Conservation (phyloP, 2,797 vertebrate genomes). For the Ctenosaura bakeri region DNA sequence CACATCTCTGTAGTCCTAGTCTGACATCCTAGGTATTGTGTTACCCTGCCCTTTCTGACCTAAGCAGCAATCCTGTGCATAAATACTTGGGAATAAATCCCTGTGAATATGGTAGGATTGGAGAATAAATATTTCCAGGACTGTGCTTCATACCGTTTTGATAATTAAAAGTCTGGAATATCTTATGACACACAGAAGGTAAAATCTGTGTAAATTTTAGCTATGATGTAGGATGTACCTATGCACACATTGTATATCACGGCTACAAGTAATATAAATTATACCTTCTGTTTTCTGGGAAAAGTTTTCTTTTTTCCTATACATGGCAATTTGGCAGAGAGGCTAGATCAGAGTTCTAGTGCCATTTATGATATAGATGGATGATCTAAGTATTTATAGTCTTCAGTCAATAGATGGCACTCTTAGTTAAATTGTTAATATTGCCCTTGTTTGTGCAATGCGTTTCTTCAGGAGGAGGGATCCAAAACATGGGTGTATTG, state of each 20-base stretch:
- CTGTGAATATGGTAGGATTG: background rate
- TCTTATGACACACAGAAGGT: background rate
- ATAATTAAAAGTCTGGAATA: background rate
- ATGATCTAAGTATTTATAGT: rapidly evolving
- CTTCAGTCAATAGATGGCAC: slow-evolving; percentile 65
- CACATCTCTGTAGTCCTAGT: too few species aligned
- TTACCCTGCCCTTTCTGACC: background rate
- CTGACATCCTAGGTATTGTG: background rate
- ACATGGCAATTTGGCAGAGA: background rate
- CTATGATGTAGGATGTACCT: background rate
- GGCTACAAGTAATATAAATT: background rate
- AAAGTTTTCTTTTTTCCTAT: too few species aligned
- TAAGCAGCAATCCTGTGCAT: background rate
- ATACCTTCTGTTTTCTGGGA: too few species aligned
- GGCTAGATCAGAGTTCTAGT: background rate
- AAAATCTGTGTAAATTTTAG: background rate
- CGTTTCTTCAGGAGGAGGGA: background rate
- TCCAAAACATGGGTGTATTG: background rate
- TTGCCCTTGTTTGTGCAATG: background rate
- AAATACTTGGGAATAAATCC: background rate
- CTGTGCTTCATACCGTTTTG: background rate
- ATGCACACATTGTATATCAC: too few species aligned
- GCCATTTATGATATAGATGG: background rate
- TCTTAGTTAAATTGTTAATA: slow-evolving; percentile 45
- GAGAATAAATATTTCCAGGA: background rate